Base-by-base conservation (phyloP, 2,888 invertebrate genomes). In the Tenthredo distinguenda region DNA sequence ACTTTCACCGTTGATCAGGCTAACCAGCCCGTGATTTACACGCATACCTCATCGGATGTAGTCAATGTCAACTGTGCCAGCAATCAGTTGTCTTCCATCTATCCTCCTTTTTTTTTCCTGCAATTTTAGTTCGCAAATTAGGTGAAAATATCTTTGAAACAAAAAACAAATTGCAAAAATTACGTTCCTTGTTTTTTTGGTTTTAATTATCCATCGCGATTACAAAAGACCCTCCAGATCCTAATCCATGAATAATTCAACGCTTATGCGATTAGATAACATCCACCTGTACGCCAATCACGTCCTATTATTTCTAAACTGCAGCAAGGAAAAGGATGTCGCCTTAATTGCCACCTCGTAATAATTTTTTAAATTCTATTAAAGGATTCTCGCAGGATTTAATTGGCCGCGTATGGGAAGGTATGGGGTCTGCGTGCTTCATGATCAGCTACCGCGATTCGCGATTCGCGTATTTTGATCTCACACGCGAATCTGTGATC, bases 1-100 rank as follows among this genome's bases (percentile, higher is more conserved):
- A 91, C 91, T 91, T 91, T 92, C 91, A 91, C 91, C 87, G 84
- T 86, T 86, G 87, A 86, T 86, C 88, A 89, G 88, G 81, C 85
- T 62, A 81, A 86, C 86, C 87, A 87, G 86, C 86, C 15, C 62
- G 81, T 81, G 81, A 81, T 62, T 81, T 62, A 81, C 58, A 58
- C 86, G 77, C 79, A 86, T 86, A 86, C 58, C 85, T 87, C 88
- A 88, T 86, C 86, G 88, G 88, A 88, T 77, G 47, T 89, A 90
- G 88, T 90, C 91, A 91, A 90, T 91, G 91, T 90, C 90, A 91
- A 87, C 88, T 85, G 62, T 31, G 31, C 34, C 26, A 31, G 40
- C 31, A 15, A 55, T 47, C 9, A 43, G 55, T 55, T 50, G 21
- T 74, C 55, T 77, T 10, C 65, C 1, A 15, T 68, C 2, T 31